A percentile compares a stretch with the other conserved stretches of the same genome.
These are phyloP conservation scores for Mallotus villosus DNA, from an alignment of 2,797 vertebrate species.

Conservation along the genomic window DNA sequence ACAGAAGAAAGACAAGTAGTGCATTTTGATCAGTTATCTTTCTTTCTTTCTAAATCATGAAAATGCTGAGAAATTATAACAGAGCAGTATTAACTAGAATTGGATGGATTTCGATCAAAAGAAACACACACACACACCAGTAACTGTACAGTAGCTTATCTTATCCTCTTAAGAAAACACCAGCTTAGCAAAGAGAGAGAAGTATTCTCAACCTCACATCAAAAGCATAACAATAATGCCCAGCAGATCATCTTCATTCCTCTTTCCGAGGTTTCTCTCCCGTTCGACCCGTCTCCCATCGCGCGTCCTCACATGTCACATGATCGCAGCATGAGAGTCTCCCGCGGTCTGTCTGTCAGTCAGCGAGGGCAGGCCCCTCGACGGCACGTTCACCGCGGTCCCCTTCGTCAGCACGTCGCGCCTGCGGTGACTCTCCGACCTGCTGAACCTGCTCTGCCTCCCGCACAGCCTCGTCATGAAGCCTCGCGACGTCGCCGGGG, in stretches of 20 bases:
- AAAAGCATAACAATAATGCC: neutral
- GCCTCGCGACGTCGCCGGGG: slow-evolving; percentile 58
- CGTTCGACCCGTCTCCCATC: neutral
- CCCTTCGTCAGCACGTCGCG: slow-evolving; percentile 8
- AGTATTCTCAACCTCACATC: too few relatives aligned
- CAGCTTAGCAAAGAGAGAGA: too few relatives aligned
- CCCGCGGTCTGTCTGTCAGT: slow-evolving; percentile 32
- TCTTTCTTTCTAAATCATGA: too few relatives aligned
- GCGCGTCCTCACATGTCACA: neutral
- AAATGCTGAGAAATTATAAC: too few relatives aligned
- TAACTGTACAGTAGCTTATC: too few relatives aligned
- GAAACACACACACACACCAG: too few relatives aligned
- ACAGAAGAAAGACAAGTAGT: too few relatives aligned
- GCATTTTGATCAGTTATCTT: too few relatives aligned
- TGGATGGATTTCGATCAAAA: too few relatives aligned
- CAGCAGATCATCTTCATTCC: neutral
- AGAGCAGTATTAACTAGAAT: too few relatives aligned
- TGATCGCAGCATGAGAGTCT: slow-evolving; percentile 25
- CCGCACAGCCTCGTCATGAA: slow-evolving; percentile 59
- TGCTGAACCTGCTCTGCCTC: slow-evolving; percentile 49
- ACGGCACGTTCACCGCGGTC: slow-evolving; percentile 2
- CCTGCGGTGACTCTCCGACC: slow-evolving; percentile 8
- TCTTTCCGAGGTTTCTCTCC: neutral
- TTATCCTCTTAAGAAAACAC: too few relatives aligned
- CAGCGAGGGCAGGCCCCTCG: neutral